These are phyloP conservation scores for Tragopan temminckii DNA, from an alignment of 2,797 vertebrate species.

Conservation along the genomic window DNA sequence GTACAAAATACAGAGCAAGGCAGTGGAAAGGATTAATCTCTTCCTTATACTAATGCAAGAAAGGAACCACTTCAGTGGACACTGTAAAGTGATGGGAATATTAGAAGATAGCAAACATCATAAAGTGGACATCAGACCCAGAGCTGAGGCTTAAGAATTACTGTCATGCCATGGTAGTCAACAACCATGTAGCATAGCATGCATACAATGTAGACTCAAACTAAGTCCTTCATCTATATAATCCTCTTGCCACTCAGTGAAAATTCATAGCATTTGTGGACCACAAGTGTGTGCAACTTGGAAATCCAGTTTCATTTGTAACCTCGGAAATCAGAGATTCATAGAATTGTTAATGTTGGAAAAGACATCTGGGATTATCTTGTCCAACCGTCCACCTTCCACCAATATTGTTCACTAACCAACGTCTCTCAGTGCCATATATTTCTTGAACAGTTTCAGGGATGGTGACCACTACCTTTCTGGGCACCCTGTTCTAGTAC, in stretches of 20 bases:
- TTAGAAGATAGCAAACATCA: not conserved
- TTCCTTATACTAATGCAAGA: not conserved
- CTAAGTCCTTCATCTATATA: not conserved
- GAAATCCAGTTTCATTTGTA: not conserved
- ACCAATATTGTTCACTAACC: too few relatives aligned
- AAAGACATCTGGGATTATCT: too few relatives aligned
- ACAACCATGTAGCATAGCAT: not conserved
- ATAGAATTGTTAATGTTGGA: too few relatives aligned
- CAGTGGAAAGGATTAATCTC: not conserved
- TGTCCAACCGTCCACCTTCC: too few relatives aligned
- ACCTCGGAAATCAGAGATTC: not conserved
- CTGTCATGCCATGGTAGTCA: not conserved
- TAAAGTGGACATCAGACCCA: fast-evolving
- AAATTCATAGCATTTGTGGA: fast-evolving
- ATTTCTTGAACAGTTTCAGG: too few relatives aligned
- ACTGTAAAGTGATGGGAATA: not conserved
- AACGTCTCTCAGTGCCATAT: too few relatives aligned
- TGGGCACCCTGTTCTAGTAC: too few relatives aligned
- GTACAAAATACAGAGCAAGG: conserved; percentile 9
- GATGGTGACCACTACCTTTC: too few relatives aligned
- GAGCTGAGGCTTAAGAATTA: not conserved
- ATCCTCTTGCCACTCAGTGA: not conserved
- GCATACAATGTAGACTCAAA: not conserved
- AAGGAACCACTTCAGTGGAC: not conserved
- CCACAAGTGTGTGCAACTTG: not conserved